Base-by-base conservation (phyloP, 2,113 vertebrate genomes). In the Hepsetus odoe region DNA sequence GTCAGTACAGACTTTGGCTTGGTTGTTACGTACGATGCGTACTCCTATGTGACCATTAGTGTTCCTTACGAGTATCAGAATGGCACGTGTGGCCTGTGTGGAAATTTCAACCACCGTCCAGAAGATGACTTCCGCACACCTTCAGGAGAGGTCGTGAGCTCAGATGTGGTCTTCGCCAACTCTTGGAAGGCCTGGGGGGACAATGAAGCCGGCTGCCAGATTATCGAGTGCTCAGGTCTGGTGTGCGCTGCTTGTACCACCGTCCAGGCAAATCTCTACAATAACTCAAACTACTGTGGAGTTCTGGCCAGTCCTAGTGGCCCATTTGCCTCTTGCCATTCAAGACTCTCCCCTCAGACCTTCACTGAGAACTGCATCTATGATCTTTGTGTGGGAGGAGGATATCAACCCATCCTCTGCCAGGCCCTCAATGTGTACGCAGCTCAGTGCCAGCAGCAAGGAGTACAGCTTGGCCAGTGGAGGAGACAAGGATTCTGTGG, bases 51-150 rank as follows among this genome's bases (percentile, higher is more conserved):
- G 24, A 83, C 24, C 4, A 85, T 92, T 49, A 76, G 58, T 2
- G 5, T 90, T 20, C 81, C 89, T 0, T 81, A 76, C n/a, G 69
- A 71, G 0, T 90, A 90, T 16, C 82, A 77, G 0, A 85, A 90
- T 28, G 5, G 38, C 16, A 88, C 89, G 22, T 88, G 89, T 30
- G 90, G 88, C 14, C 85, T 93, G 2, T 92, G 90, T 64, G 90
- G 90, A 62, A 64, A 88, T 49, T 79, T 86, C 78, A 90, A 91
- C 35, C 22, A 46, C 46, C 35, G 69, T 0, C 33, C n/a, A 0
- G 16, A 55, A 1, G 90, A 92, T 32, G 89, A 92, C 1, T 82
- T 90, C 33, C 64, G 0, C 33, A 85, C 78, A 0, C 86, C 77
- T 2, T 35, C 77, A 20, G 89, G 90, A 0, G 58, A 85, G 1